These are phyloP conservation scores for Apocheima hispidaria DNA, from an alignment of 2,888 invertebrate species.

Conservation along the genomic window DNA sequence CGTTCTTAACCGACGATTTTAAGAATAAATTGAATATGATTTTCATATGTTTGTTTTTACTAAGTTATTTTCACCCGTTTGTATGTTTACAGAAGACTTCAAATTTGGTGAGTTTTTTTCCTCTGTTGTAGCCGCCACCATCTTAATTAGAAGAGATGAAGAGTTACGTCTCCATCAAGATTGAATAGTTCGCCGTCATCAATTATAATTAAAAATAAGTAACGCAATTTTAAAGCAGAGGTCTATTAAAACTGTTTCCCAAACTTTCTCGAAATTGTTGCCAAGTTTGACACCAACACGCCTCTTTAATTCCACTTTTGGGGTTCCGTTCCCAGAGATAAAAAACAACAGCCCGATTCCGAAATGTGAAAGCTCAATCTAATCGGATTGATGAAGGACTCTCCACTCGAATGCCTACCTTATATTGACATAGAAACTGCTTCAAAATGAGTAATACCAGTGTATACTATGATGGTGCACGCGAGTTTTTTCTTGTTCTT, in stretches of 20 bases:
- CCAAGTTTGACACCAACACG: conserved; percentile 60
- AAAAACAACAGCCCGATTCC: background rate
- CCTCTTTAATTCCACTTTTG: conserved; percentile 64
- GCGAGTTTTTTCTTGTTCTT: no score
- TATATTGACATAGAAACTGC: no score
- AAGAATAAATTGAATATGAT: no score
- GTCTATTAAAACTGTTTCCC: conserved; percentile 45
- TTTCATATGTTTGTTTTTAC: no score
- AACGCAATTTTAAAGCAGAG: conserved; percentile 34
- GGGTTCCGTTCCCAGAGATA: conserved; percentile 1
- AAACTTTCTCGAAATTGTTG: conserved; percentile 55
- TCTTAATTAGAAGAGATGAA: conserved; percentile 20
- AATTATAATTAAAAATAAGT: conserved; percentile 38
- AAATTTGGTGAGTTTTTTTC: background rate
- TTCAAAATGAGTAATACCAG: no score
- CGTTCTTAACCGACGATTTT: no score
- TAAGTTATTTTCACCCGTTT: no score
- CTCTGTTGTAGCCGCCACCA: background rate
- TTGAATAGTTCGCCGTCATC: conserved; percentile 26
- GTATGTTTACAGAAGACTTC: background rate
- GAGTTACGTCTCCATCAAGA: conserved; percentile 26
- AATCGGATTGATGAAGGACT: background rate
- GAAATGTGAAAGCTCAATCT: background rate
- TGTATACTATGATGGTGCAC: no score
- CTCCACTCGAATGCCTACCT: background rate